Conservation (phyloP, 92 coral and sea anemone genomes). For the Phenganax stokvisi region DNA sequence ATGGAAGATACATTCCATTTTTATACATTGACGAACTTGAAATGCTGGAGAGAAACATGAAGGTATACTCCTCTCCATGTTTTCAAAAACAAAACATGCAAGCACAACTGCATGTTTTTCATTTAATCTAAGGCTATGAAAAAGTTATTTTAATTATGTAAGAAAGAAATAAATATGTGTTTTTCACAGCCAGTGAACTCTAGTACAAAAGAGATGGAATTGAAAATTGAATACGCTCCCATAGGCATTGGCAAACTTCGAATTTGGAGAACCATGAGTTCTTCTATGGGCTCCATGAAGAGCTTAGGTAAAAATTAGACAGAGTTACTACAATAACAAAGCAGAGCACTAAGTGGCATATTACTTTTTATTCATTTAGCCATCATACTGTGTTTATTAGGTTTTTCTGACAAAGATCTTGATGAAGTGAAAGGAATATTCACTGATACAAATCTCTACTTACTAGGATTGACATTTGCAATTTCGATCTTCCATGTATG, state of each 20-base stretch:
- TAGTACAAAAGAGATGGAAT: slow-evolving; percentile 65
- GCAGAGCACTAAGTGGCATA: no score
- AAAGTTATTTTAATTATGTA: not conserved
- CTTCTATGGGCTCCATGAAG: slow-evolving; percentile 67
- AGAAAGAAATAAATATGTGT: not conserved
- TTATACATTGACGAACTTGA: slow-evolving; percentile 81
- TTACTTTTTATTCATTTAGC: no score
- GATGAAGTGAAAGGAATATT: slow-evolving; percentile 86
- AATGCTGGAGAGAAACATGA: slow-evolving; percentile 67
- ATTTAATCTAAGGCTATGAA: not conserved
- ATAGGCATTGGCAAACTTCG: slow-evolving; percentile 85
- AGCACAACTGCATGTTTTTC: not conserved
- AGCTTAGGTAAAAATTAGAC: slow-evolving; percentile 49
- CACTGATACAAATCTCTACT: slow-evolving; percentile 79
- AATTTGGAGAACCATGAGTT: slow-evolving; percentile 67
- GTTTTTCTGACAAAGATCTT: slow-evolving; percentile 90
- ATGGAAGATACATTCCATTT: slow-evolving; percentile 69
- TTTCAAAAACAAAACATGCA: not conserved
- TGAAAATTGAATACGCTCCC: slow-evolving; percentile 74
- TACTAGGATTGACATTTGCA: slow-evolving; percentile 74
- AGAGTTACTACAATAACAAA: no score
- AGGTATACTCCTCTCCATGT: slow-evolving; percentile 45
- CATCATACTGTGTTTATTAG: slow-evolving; percentile 35
- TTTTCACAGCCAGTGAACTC: slow-evolving; percentile 63
- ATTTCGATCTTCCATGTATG: slow-evolving; percentile 84